A percentile compares a stretch with the other conserved stretches of the same genome.
Evolutionary conservation across 2,797 vertebrate species (phyloP).

Genomic region (Monodelphis domestica): DNA sequence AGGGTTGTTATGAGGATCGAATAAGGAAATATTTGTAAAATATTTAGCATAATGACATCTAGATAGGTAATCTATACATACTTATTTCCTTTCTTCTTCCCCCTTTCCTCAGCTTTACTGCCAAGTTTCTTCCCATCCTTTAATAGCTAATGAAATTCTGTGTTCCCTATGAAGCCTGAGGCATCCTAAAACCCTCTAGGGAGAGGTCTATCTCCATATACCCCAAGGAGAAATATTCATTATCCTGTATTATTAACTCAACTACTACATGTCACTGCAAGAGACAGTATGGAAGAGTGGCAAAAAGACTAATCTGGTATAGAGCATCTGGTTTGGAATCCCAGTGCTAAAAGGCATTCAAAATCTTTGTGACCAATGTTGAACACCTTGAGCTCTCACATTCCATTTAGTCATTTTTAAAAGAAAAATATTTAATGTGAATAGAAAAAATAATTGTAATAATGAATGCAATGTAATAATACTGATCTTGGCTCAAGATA

Average conservation of each 20-base stretch:
- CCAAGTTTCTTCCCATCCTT: neutral
- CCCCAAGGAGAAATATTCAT: neutral
- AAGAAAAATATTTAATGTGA: neutral
- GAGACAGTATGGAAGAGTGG: neutral
- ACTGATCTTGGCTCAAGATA: neutral
- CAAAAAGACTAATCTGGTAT: neutral
- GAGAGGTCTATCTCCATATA: neutral
- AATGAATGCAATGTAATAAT: neutral
- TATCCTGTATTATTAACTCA: neutral
- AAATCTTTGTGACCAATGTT: neutral
- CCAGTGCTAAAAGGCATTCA: neutral
- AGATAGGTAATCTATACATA: neutral
- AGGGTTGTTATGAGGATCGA: neutral
- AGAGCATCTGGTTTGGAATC: too few relatives aligned
- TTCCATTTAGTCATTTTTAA: neutral
- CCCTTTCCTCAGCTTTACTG: too few relatives aligned
- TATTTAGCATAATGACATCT: too few relatives aligned
- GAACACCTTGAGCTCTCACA: neutral
- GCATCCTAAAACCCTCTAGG: neutral
- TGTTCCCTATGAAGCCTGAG: neutral
- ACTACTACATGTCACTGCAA: neutral
- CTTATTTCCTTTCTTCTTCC: neutral
- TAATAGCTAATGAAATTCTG: neutral
- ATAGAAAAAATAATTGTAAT: neutral
- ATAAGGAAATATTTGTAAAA: neutral